Evolutionary conservation across 2,888 invertebrate species (phyloP), one percentile per base, ranked within the genome.

Genomic region (Clusia tigrina): DNA sequence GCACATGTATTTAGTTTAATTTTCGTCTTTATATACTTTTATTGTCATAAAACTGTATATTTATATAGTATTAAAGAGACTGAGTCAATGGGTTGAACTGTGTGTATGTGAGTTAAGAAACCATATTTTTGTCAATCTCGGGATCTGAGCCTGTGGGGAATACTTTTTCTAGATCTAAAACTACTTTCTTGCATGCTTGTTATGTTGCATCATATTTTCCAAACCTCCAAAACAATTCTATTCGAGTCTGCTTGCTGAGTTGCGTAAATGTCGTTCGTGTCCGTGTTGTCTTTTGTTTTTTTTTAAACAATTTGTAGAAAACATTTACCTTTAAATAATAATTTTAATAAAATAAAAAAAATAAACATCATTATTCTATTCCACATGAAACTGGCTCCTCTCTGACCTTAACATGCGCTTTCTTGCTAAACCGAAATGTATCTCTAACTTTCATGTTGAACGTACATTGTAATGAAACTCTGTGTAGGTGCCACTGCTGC

Each of bases 211-310:
- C 6, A 9, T 32, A 9, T 48, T 48, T 18, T 22, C 48, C 22
- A 48, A 48, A 2, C 18, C 22, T 18, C 6, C 5, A 20, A 20
- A 20, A 22, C 18, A 48, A 25, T 38, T 37, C 20, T 25, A 24
- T 46, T 37, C 15, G 2, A 20, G 20, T 24, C 56, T 54, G 52
- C 59, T 60, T 60, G 52, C 55, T 52, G 48, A 18, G 22, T 48
- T 38, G 60, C 59, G 18, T 63, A 24, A 60, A 56, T 59, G 60
- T 59, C 63, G 63, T 63, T 53, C 55, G 52, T 62, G 48, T 48
- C 20, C 10, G n/a, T 3, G n/a, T n/a, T 2, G 10, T 42, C 12
- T 42, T 15, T 42, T 10, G 3, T n/a, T 42, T 42, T 42, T 15
- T 17, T 42, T 42, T 42, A 32, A 9, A 32, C 32, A 5, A 32